Evolutionary conservation across 1,140 invertebrate genomes (phyloP).

Genomic region (Bombus confusus): DNA sequence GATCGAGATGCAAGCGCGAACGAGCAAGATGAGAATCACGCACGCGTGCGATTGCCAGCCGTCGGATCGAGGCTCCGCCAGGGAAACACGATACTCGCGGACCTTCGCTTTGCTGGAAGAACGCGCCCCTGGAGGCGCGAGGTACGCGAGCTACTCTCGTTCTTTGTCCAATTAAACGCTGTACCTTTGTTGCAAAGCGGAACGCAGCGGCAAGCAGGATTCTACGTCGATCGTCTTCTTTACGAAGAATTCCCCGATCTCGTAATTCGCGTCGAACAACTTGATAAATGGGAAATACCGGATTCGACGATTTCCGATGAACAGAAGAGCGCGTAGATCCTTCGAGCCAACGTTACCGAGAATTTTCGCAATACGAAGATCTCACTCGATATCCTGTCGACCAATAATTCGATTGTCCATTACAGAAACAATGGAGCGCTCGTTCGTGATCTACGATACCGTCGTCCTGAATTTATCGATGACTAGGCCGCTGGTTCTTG

Average conservation of each 20-base stretch:
- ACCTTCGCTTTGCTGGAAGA: no score
- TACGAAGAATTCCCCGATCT: neutral
- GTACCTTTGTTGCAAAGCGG: no score
- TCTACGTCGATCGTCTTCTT: neutral
- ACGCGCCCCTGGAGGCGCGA: neutral
- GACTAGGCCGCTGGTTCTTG: neutral
- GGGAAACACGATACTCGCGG: conserved; percentile 20
- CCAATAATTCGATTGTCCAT: neutral
- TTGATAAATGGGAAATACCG: conserved; percentile 8
- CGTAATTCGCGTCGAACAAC: neutral
- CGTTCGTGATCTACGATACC: no score
- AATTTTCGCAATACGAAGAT: neutral
- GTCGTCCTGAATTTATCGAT: neutral
- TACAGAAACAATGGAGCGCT: neutral
- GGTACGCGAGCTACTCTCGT: no score
- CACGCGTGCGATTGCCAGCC: neutral
- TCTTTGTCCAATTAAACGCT: no score
- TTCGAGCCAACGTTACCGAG: neutral
- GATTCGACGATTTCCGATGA: neutral
- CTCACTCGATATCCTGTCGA: neutral
- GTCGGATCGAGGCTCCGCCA: conserved; percentile 11
- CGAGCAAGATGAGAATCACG: neutral
- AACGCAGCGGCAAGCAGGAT: neutral
- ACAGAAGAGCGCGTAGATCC: neutral
- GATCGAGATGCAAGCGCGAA: neutral